Evolutionary conservation across 2,797 vertebrate genomes (phyloP), one percentile per base, ranked within the genome.

Genomic region (Mormyrus proboscirostris): DNA sequence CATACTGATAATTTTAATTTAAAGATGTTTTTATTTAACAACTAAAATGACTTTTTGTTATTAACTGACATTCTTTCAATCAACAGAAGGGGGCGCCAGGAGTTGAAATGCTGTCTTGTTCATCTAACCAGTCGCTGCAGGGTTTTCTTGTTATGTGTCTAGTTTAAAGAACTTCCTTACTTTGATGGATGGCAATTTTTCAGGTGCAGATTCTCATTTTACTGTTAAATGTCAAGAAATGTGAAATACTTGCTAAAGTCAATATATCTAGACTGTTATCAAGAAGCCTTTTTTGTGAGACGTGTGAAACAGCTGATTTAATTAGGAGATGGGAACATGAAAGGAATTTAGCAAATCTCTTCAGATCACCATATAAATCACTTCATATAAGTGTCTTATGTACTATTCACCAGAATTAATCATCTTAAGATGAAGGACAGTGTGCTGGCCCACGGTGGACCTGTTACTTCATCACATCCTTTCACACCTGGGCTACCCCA

Each of bases 61-160:
- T 25, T 6, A 47, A 89, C 10, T 55, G 65, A 22, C 16, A 19
- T 91, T 90, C 55, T 83, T 88, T 38, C 57, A 85, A 86, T 6
- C 38, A 90, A 90, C 92, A 92, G 91, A 65, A 92, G 91, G 90
- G 91, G 91, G 92, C 88, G 89, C 84, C 88, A 62, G 53, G 88
- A 73, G 76, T 73, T 85, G 62, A 86, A 55, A 10, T 38, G 22
- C 25, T 87, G 53, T 3, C 29, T 87, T 86, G 22, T 57, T 16
- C 16, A 19, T 79, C 73, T 79, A 44, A 41, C 19, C 38, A n/a
- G 8, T 44, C 7, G 5, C 73, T n/a, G 38, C 4, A n/a, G 41
- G 38, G 16, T 44, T 79, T 79, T n/a, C 38, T 79, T 44, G 38
- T 29, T 44, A 41, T 79, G 6, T 29, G 38, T 79, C 19, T n/a